Base-by-base conservation (phyloP, 2,888 invertebrate genomes). In the Globia sparganii region DNA sequence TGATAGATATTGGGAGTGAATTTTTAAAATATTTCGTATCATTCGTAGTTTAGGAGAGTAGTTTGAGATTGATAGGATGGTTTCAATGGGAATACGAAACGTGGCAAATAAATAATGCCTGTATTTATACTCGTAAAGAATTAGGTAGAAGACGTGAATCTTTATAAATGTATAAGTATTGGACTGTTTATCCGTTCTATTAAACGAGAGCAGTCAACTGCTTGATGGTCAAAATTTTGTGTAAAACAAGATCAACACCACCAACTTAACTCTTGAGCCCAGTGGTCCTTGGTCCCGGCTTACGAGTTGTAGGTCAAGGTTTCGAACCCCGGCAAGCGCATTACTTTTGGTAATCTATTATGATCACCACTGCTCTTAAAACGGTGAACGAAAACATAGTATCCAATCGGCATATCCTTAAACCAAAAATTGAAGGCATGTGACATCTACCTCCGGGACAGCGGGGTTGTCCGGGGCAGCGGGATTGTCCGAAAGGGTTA, bases 1-100 rank as follows among this genome's bases (percentile, higher is more conserved):
- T 86, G 58, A 75, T 68, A 66, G 81, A 82, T 77, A 70, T 75
- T 61, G 66, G 62, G 34, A 34, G 75, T 69, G 76, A 85, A 64
- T 77, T 72, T 74, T 77, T 75, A 21, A 79, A 83, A 72, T 37
- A 0, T 49, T 71, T 37, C 15, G 28, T 37, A 62, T 70, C 61
- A 62, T 71, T 34, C 66, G 4, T 15, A n/a, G n/a, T 72, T 78
- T 4, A 49, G 25, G 15, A 5, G 11, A 40, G 15, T 46, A 15
- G 9, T 25, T 21, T 77, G n/a, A 78, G 43, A 43, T 76, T 67
- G 43, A 71, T 59, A 49, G 34, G 37, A 43, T 21, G 18, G 34
- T 64, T 21, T 59, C 72, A 31, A 58, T 37, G 58, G 18, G 28
- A 61, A 80, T 68, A 61, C 2, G 18, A 37, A 31, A 49, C 21